Percentiles rank a stretch among this genome's conserved stretches.
Conservation (phyloP, 2,113 vertebrate genomes). For the Blennius ocellaris region DNA sequence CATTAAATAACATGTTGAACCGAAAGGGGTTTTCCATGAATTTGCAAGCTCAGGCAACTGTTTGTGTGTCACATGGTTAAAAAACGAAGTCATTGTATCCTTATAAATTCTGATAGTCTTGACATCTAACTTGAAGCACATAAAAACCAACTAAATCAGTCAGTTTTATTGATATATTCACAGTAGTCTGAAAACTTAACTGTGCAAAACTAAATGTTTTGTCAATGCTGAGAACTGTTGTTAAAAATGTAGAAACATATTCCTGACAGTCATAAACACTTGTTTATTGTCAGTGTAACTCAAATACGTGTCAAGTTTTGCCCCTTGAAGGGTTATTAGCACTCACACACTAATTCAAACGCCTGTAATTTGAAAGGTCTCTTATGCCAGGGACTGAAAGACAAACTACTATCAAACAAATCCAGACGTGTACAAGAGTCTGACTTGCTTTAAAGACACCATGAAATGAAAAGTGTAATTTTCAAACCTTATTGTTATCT, state of each 20-base stretch:
- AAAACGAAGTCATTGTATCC: background rate
- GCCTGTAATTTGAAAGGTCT: constrained; percentile 2
- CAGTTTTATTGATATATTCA: background rate
- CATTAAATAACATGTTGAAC: background rate
- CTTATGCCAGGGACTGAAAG: background rate
- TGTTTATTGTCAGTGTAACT: background rate
- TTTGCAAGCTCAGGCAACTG: constrained; percentile 11
- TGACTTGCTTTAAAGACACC: too few relatives aligned
- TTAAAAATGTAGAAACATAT: background rate
- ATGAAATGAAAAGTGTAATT: too few relatives aligned
- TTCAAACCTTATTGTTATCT: too few relatives aligned
- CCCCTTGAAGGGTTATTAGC: constrained; percentile 2
- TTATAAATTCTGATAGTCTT: too few relatives aligned
- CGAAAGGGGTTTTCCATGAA: constrained; percentile 26
- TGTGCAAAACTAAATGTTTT: background rate
- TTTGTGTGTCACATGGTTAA: constrained; percentile 7
- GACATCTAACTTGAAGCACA: too few relatives aligned
- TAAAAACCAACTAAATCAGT: background rate
- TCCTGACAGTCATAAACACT: background rate
- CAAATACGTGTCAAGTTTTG: constrained; percentile 13
- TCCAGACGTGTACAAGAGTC: background rate
- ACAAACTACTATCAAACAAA: background rate
- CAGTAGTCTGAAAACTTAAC: background rate
- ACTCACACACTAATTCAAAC: constrained; percentile 1
- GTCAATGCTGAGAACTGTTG: background rate